These are phyloP conservation scores for Leiothrix lutea DNA, from an alignment of 2,113 vertebrate species.

Conservation along the genomic window DNA sequence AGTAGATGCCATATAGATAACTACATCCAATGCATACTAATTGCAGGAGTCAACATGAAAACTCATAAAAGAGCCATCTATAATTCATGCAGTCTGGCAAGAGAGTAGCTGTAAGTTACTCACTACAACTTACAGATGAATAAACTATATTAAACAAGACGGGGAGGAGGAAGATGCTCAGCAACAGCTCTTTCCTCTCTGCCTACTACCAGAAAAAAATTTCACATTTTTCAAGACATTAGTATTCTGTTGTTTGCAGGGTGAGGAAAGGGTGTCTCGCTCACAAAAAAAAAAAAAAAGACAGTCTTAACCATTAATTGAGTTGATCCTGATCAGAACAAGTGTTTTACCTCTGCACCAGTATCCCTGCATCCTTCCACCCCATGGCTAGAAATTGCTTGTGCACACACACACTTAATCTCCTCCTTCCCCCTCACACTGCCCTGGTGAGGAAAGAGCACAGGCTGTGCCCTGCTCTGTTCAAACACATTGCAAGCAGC, in stretches of 20 bases:
- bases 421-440: not conserved
- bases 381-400: not conserved
- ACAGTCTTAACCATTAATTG: not conserved
- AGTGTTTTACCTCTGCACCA: not conserved
- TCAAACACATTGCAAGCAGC: not conserved
- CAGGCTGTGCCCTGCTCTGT: not conserved
- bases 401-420: not conserved
- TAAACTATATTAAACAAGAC: not conserved
- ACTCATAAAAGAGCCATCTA: slow-evolving; percentile 54
- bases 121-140: slow-evolving; percentile 1
- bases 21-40: slow-evolving; percentile 14
- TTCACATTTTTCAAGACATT: not conserved
- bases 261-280: not conserved
- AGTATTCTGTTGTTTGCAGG: not conserved
- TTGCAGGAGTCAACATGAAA: slow-evolving; percentile 20
- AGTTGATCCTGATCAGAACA: not conserved
- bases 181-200: not conserved
- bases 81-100: slow-evolving; percentile 60
- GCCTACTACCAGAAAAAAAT: not conserved
- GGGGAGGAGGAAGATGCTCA: not conserved
- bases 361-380: not conserved
- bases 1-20: slow-evolving; percentile 38
- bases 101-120: not conserved
- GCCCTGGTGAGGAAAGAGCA: not conserved
- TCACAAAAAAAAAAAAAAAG: not conserved